Conservation (phyloP, 92 coral and sea anemone species). For the Bergia puertoricense region DNA sequence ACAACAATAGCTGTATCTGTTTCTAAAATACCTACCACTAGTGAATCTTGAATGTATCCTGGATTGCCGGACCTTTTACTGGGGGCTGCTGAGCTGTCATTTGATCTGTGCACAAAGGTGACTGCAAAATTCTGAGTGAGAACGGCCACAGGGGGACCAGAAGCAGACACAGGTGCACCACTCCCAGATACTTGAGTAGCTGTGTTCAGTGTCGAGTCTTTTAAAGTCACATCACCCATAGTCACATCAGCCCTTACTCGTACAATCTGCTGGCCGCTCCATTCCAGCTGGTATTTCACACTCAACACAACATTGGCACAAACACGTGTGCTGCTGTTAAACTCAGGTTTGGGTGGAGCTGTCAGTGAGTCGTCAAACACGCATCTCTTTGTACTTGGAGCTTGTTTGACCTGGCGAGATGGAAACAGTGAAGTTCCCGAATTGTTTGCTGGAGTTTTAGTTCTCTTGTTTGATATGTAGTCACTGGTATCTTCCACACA, state of each 20-base stretch:
- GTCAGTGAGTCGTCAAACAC: slow-evolving; percentile 82
- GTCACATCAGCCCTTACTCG: slow-evolving; percentile 66
- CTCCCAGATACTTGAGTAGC: slow-evolving; percentile 18
- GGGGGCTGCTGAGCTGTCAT: slow-evolving; percentile 43
- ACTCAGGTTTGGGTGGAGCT: slow-evolving; percentile 81
- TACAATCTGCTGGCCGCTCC: slow-evolving; percentile 69
- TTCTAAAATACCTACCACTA: slow-evolving; percentile 58
- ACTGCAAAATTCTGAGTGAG: slow-evolving; percentile 72
- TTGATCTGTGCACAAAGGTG: slow-evolving; percentile 62
- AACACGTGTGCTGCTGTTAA: slow-evolving; percentile 59
- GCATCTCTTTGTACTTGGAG: slow-evolving; percentile 57
- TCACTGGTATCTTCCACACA: slow-evolving; percentile 65
- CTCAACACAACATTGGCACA: slow-evolving; percentile 84
- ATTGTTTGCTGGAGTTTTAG: background rate
- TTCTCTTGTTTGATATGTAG: slow-evolving; percentile 27
- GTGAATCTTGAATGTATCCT: slow-evolving; percentile 83
- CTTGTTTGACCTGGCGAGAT: background rate
- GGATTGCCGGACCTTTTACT: slow-evolving; percentile 87
- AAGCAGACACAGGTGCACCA: slow-evolving; percentile 37
- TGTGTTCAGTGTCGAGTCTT: background rate
- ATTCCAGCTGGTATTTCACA: slow-evolving; percentile 74
- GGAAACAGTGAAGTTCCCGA: slow-evolving; percentile 51
- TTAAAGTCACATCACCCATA: slow-evolving; percentile 64
- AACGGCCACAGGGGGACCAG: slow-evolving; percentile 46
- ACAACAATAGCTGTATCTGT: slow-evolving; percentile 1